Conservation (phyloP, 1,140 invertebrate species). For the Aphelinus certus region DNA sequence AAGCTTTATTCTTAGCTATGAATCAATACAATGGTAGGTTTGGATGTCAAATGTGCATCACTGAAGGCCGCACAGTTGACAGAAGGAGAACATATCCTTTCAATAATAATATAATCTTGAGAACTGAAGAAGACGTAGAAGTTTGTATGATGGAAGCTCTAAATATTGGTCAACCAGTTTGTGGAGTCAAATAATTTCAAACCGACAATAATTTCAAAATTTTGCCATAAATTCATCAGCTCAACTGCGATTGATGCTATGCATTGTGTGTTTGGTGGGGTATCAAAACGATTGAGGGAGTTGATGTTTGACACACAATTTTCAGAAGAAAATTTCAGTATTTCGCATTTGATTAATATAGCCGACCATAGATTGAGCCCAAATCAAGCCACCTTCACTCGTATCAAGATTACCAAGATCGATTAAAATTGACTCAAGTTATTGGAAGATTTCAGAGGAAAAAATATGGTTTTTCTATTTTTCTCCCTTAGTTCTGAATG, state of each 20-base stretch:
- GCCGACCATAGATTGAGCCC: slow-evolving; percentile 21
- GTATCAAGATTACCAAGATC: slow-evolving; percentile 36
- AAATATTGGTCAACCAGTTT: slow-evolving; percentile 6
- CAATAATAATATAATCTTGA: not conserved
- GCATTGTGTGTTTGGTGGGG: slow-evolving; percentile 7
- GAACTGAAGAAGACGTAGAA: not conserved
- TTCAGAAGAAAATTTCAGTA: slow-evolving; percentile 18
- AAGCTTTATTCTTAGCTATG: slow-evolving; percentile 11
- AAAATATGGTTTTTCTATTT: slow-evolving; percentile 37
- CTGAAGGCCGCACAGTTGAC: slow-evolving; percentile 13
- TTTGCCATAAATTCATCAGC: slow-evolving; percentile 29
- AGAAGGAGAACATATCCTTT: slow-evolving; percentile 7
- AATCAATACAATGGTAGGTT: slow-evolving; percentile 15
- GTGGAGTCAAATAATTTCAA: slow-evolving; percentile 19
- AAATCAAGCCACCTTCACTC: slow-evolving; percentile 34
- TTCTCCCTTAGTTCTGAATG: slow-evolving; percentile 29
- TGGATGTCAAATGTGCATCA: slow-evolving; percentile 3
- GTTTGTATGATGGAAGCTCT: not conserved
- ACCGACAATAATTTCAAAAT: slow-evolving; percentile 11
- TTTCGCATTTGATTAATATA: slow-evolving; percentile 14
- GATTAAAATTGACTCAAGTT: slow-evolving; percentile 38
- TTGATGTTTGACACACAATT: slow-evolving; percentile 14
- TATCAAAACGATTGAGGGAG: not conserved
- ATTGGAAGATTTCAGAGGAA: slow-evolving; percentile 39
- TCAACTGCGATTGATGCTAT: slow-evolving; percentile 17